Conservation (phyloP, 1,140 invertebrate genomes). For the Muscidifurax raptorellus region DNA sequence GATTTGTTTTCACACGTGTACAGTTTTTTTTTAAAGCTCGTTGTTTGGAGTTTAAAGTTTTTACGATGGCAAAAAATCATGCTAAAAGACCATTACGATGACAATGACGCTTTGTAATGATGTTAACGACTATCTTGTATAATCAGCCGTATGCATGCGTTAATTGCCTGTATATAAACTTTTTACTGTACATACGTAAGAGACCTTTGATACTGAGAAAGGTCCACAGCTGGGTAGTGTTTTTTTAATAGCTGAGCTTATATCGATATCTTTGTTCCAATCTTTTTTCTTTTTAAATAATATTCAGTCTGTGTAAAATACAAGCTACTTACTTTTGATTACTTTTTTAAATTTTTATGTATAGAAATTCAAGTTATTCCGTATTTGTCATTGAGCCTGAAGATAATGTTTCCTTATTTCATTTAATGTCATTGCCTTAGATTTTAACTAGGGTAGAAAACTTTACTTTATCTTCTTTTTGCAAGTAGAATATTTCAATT, state of each 20-base stretch:
- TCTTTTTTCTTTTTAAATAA: neutral
- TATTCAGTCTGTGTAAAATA: neutral
- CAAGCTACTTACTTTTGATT: neutral
- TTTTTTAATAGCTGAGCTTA: slow-evolving; percentile 60
- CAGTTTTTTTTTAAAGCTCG: neutral
- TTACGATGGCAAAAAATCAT: neutral
- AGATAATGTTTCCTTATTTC: too few relatives aligned
- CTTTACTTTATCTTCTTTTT: too few relatives aligned
- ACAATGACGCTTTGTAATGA: slow-evolving; percentile 38
- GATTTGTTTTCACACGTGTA: neutral
- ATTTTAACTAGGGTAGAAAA: too few relatives aligned
- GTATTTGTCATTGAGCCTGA: too few relatives aligned
- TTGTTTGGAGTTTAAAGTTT: slow-evolving; percentile 48
- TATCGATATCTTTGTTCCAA: slow-evolving; percentile 35
- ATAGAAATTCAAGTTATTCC: too few relatives aligned
- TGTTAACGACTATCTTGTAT: slow-evolving; percentile 56
- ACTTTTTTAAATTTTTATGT: too few relatives aligned
- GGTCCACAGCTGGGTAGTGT: slow-evolving; percentile 74
- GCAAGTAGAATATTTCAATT: neutral
- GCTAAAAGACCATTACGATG: slow-evolving; percentile 29
- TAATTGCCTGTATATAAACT: slow-evolving; percentile 58
- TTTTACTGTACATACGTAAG: slow-evolving; percentile 64
- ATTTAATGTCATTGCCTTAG: too few relatives aligned
- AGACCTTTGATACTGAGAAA: slow-evolving; percentile 75
- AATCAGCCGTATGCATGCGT: slow-evolving; percentile 64